phyloP scores from a whole-genome alignment of 2,797 vertebrate species.

The Coendou prehensilis region DNA sequence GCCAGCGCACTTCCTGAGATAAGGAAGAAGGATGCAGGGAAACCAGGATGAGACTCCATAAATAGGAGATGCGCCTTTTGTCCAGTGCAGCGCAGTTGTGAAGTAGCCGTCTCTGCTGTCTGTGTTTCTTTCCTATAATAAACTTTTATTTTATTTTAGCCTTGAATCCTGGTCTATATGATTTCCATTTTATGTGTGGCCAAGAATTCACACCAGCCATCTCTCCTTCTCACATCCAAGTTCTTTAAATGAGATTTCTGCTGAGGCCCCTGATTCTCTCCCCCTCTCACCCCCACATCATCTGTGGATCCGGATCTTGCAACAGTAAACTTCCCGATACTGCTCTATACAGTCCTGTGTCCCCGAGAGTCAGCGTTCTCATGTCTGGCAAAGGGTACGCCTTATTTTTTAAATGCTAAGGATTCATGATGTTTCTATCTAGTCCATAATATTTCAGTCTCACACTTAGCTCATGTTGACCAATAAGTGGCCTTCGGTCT shows the following conservation, averaged over 20 bases:
- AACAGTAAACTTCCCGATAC: neutral
- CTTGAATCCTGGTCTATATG: neutral
- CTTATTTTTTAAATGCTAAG: neutral
- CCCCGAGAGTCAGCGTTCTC: neutral
- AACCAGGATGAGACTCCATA: neutral
- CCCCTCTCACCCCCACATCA: too few relatives aligned
- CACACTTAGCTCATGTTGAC: neutral
- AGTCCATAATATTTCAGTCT: neutral
- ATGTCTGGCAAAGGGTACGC: too few relatives aligned
- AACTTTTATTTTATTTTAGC: neutral
- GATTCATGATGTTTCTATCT: neutral
- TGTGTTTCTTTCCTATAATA: neutral
- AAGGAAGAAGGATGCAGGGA: neutral
- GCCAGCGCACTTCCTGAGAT: neutral
- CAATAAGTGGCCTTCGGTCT: neutral
- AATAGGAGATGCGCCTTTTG: neutral
- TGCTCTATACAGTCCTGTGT: neutral
- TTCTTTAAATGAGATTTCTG: neutral
- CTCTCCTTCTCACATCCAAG: neutral
- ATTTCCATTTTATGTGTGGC: neutral
- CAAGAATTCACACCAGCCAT: neutral
- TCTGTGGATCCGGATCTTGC: neutral
- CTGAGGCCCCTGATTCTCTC: neutral
- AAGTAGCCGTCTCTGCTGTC: neutral
- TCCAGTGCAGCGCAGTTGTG: neutral